Evolutionary conservation across 23 tunicate species (phyloP), one percentile per base, ranked within the genome.

Genomic region (Trididemnum nubilum): DNA sequence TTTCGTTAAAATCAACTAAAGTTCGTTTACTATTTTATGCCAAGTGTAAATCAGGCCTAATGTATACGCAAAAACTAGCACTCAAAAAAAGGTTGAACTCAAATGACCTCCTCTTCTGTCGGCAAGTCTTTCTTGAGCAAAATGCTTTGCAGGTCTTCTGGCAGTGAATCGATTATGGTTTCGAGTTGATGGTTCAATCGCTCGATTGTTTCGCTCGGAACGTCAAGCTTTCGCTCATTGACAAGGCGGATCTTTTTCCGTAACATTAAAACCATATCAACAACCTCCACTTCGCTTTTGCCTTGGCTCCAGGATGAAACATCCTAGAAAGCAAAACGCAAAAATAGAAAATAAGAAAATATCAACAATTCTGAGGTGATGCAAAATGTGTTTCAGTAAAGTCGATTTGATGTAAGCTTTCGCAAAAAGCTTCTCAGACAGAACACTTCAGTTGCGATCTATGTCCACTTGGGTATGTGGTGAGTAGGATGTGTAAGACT

Each of bases 201-300:
- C 15, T 82, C 85, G 28, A 82, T 51, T 22, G 83, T 86, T 33
- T 30, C 44, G 5, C 51, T 54, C 7, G 91, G 59, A 24, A 92
- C 86, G 24, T 86, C 91, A 15, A 92, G 39, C 38, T 83, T 84
- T 30, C 77, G 77, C 30, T 71, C 30, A 24, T 78, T 61, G 21
- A 86, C 91, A 30, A 82, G 44, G 28, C 59, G 9, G 32, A 92
- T 69, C 75, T 93, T 93, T 73, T 88, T 63, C 32, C 82, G 84
- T 24, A 93, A 51, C 51, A 85, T 39, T 34, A 93, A 70, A 25
- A 93, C 73, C 93, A 93, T 88, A 52, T 93, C 98, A 22, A 93
- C 98, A 12, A 93, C 51, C 84, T 93, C 98, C 37, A 93, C 93
- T 60, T 93, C 98, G 38, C 83, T 84, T 71, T 88, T 93, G 36